A percentile compares a stretch with the other conserved stretches of the same genome.
Evolutionary conservation across 2,797 vertebrate species (phyloP).

Genomic region (Etheostoma nigrum): DNA sequence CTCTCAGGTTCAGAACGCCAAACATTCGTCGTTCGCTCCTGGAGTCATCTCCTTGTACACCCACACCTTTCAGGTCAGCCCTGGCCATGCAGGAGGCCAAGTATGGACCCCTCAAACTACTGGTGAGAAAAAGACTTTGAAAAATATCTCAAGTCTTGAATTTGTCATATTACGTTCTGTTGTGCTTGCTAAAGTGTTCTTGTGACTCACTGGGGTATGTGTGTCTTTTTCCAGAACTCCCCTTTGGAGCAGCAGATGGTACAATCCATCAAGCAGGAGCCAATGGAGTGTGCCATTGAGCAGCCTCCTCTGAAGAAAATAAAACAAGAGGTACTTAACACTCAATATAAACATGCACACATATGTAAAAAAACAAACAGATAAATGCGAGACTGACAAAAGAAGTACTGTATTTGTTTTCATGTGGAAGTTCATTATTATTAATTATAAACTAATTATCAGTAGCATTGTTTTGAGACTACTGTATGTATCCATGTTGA

Average conservation of each 20-base stretch:
- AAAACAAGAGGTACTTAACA: constrained; percentile 94
- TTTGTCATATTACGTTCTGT: background rate
- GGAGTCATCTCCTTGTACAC: constrained; percentile 93
- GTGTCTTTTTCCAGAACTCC: constrained; percentile 86
- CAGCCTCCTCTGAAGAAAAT: constrained; percentile 96
- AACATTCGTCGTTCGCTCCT: constrained; percentile 94
- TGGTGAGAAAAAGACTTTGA: constrained; percentile 83
- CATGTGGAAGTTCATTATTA: background rate
- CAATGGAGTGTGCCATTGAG: constrained; percentile 92
- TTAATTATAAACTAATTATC: background rate
- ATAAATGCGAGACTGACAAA: background rate
- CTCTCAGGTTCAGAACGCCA: constrained; percentile 92
- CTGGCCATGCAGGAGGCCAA: constrained; percentile 93
- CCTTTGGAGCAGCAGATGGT: constrained; percentile 90
- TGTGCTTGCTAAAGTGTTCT: background rate
- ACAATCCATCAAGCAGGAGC: constrained; percentile 96
- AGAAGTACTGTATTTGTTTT: constrained; percentile 21
- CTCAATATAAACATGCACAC: background rate
- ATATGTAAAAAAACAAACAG: background rate
- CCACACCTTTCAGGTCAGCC: constrained; percentile 93
- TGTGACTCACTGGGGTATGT: constrained; percentile 38
- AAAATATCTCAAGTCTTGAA: background rate
- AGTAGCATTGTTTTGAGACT: background rate
- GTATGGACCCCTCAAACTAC: constrained; percentile 92
- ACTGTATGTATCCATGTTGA: background rate